Conservation (phyloP, 2,113 vertebrate species). For the Piliocolobus tephrosceles region DNA sequence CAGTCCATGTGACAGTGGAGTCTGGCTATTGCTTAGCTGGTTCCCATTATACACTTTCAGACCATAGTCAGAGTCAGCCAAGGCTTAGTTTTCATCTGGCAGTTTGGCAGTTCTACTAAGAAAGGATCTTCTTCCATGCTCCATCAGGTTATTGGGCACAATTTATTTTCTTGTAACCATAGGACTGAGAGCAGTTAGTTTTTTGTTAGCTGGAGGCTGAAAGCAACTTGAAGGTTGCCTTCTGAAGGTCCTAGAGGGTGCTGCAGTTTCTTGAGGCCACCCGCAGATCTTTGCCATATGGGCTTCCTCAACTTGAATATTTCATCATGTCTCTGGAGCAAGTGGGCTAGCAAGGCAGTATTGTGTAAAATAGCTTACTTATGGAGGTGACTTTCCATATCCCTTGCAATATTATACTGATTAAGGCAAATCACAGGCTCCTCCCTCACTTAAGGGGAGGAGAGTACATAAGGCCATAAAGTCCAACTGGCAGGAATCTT, state of each 20-base stretch:
- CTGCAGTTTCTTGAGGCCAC: not conserved
- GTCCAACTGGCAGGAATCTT: not conserved
- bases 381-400: not conserved
- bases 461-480: not conserved
- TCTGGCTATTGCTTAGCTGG: not conserved
- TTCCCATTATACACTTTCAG: not conserved
- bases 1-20: not conserved
- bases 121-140: not conserved
- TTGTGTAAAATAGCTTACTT: not conserved
- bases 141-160: not conserved
- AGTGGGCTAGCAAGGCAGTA: not conserved
- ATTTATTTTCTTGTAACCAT: not conserved
- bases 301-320: not conserved
- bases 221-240: not conserved
- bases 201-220: not conserved
- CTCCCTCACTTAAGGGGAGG: not conserved
- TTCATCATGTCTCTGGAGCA: not conserved
- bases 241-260: not conserved
- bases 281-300: not conserved
- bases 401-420: not conserved
- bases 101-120: not conserved
- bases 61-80: not conserved
- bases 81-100: not conserved
- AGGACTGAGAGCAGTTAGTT: not conserved
- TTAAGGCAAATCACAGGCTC: not conserved